Conservation (phyloP, 2,113 vertebrate genomes). For the Psittacula cyanocephala region DNA sequence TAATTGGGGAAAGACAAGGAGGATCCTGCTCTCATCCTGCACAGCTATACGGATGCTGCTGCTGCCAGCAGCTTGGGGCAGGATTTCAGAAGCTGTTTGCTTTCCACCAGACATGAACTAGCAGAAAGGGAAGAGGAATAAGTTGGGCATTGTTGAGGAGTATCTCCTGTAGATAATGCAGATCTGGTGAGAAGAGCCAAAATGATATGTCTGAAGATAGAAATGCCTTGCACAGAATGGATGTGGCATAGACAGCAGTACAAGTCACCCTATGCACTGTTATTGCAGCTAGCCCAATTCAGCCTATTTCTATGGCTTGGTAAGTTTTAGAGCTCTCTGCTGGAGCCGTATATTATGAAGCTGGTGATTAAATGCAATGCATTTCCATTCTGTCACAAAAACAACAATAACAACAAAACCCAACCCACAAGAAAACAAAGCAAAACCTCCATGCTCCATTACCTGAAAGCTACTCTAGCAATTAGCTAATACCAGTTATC, state of each 20-base stretch:
- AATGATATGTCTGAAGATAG: neutral
- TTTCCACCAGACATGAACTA: neutral
- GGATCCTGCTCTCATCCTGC: neutral
- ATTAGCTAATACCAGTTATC: neutral
- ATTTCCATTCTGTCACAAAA: neutral
- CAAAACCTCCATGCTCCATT: neutral
- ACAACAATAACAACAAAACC: neutral
- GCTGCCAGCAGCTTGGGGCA: neutral
- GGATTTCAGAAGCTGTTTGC: neutral
- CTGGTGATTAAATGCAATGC: neutral
- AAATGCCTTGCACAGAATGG: neutral
- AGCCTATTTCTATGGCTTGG: neutral
- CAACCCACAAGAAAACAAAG: neutral
- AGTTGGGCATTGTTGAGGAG: neutral
- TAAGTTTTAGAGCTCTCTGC: neutral
- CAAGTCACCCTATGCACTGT: accelerated
- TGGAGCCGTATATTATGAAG: neutral
- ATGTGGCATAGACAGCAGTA: neutral
- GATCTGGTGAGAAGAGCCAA: neutral
- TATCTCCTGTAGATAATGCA: neutral
- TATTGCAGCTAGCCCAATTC: neutral
- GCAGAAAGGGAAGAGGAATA: neutral
- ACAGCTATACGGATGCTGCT: neutral
- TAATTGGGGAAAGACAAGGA: neutral
- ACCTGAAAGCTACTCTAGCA: neutral